Base-by-base conservation (phyloP, 2,888 invertebrate genomes). In the Scaptomyza cyrtandrae region DNA sequence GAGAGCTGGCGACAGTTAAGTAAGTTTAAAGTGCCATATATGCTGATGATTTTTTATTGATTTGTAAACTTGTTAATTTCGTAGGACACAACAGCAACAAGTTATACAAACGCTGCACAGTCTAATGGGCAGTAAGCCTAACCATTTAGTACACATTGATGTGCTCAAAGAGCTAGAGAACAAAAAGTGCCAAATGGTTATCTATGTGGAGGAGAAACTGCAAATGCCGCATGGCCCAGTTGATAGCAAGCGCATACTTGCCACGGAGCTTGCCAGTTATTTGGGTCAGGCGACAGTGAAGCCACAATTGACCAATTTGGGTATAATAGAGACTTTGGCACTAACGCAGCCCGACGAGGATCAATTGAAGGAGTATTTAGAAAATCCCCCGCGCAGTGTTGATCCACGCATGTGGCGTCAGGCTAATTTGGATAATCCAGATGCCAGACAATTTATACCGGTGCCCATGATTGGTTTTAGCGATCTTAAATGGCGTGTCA, bases 321-420 rank as follows among this genome's bases (percentile, higher is more conserved):
- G 96, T 1, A 95, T 97, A 37, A 93, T 93, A 39, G 94, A 95
- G 78, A 94, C 96, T 24, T 93, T 95, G 68, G 93, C 98, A 13
- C 94, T 96, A 90, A 94, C 96, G 0, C 94, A 95, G 45, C 95
- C 98, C 46, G 95, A 96, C 75, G 95, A 95, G 56, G 95, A 96
- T 66, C 95, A 96, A 89, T 89, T 98, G 14, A 96, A 97, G 77
- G 96, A 97, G 83, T 99, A 99, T 92, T 93, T 98, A 65, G 96
- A 97, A 82, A 96, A 95, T 80, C 96, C 98, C n/a, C 99, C 98
- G 1, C 94, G 95, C 73, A 96, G 98, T n/a, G 96, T 99, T 89
- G 98, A 98, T 91, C 95, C 96, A 50, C 94, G 97, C 68, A 93
- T 99, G 84, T 99, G 99, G 99, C 96, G 97, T 88, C 98, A 99